A percentile compares a stretch with the other conserved stretches of the same genome.
These are phyloP conservation scores for Frankliniella fusca DNA, from an alignment of 2,888 invertebrate genomes.

Conservation along the genomic window DNA sequence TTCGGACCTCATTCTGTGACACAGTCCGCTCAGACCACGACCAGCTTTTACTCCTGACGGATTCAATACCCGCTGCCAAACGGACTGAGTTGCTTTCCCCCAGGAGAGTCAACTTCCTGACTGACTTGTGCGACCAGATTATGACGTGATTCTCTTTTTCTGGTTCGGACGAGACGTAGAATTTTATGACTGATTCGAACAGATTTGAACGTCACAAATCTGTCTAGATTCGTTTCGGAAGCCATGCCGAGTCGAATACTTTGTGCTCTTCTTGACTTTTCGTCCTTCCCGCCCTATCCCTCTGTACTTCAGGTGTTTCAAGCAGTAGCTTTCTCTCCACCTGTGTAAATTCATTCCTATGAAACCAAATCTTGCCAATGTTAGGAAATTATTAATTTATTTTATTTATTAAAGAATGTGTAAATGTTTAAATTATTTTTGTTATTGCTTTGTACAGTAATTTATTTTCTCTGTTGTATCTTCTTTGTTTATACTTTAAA, in stretches of 20 bases:
- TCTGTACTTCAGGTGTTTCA: constrained; percentile 6
- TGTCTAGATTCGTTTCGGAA: constrained; percentile 11
- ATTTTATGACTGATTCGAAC: constrained; percentile 9
- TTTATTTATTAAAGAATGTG: background rate
- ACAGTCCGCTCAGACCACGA: background rate
- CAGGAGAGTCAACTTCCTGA: background rate
- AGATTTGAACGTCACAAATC: background rate
- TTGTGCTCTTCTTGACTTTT: background rate
- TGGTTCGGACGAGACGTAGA: background rate
- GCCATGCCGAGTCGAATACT: constrained; percentile 9
- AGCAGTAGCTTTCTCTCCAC: background rate
- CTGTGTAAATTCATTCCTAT: background rate
- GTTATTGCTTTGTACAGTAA: constrained; percentile 10
- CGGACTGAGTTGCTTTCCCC: background rate
- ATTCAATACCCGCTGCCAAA: too few species aligned
- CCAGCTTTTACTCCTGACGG: too few species aligned
- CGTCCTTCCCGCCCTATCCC: background rate
- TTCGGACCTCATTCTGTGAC: background rate
- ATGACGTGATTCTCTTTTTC: background rate
- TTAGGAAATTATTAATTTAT: constrained; percentile 16
- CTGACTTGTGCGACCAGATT: background rate
- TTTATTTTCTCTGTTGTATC: background rate
- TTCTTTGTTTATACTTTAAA: constrained; percentile 9
- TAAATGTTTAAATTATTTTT: constrained; percentile 11
- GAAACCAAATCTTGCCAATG: background rate